Percentiles rank a stretch among this genome's conserved stretches.
Evolutionary conservation across 2,797 vertebrate genomes (phyloP).

Genomic region (Phrynocephalus forsythii): DNA sequence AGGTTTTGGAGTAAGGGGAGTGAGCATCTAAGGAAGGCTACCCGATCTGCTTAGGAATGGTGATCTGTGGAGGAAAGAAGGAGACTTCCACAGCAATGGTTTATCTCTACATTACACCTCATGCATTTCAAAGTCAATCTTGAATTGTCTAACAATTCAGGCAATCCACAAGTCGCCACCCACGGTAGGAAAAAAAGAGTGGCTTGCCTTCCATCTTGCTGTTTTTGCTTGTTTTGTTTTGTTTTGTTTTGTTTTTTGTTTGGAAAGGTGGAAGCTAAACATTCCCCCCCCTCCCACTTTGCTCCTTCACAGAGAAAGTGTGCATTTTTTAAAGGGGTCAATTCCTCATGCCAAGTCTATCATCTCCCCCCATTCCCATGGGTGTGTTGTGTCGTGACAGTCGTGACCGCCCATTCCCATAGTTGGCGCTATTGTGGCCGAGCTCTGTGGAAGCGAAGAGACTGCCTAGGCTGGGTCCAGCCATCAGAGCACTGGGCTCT

Average conservation of each 20-base stretch:
- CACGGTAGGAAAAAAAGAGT: neutral
- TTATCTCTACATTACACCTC: neutral
- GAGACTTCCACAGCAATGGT: neutral
- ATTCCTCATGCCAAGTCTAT: neutral
- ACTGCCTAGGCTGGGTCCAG: neutral
- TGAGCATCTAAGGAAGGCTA: slow-evolving; percentile 58
- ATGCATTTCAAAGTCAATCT: neutral
- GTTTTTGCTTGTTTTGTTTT: neutral
- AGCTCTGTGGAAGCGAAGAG: too few species aligned
- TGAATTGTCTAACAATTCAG: neutral
- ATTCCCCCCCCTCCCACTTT: neutral
- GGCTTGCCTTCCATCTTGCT: neutral
- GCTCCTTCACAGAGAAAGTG: too few species aligned
- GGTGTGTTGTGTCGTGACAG: too few species aligned
- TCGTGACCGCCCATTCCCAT: too few species aligned
- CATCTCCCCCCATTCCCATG: too few species aligned
- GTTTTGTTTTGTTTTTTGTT: too few species aligned
- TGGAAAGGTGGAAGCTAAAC: neutral
- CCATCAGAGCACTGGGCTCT: neutral
- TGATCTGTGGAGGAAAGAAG: neutral
- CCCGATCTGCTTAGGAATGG: slow-evolving; percentile 18
- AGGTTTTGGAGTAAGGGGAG: slow-evolving; percentile 23
- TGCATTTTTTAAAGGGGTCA: too few species aligned
- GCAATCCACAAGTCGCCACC: neutral
- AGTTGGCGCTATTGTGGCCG: neutral